phyloP scores from a whole-genome alignment of 2,888 invertebrate genomes.

The Coenonympha arcania region DNA sequence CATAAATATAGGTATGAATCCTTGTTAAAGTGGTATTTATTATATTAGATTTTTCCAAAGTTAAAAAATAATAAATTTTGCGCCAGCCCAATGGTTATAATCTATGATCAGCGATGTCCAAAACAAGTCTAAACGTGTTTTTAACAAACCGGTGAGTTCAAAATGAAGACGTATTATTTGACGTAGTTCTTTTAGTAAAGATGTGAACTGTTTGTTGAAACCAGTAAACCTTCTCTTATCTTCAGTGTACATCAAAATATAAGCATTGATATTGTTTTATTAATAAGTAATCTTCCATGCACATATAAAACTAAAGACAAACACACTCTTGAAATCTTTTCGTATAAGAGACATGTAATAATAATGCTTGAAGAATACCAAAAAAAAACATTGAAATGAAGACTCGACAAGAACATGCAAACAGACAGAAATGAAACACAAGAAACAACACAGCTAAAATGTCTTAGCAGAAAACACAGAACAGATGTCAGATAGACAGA shows the following conservation, averaged over 20 bases:
- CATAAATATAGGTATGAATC: no score
- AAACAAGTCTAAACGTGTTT: no score
- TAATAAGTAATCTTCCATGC: slow-evolving; percentile 66
- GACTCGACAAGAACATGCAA: slow-evolving; percentile 39
- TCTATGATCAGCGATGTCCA: neutral
- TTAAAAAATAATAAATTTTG: no score
- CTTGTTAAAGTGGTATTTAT: no score
- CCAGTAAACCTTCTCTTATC: slow-evolving; percentile 39
- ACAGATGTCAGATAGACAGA: slow-evolving; percentile 33
- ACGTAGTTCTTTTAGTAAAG: neutral
- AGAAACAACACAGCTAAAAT: slow-evolving; percentile 32
- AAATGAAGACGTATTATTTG: no score
- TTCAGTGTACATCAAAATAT: slow-evolving; percentile 44
- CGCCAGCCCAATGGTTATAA: no score
- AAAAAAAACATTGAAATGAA: slow-evolving; percentile 35
- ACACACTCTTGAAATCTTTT: slow-evolving; percentile 63
- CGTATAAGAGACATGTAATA: slow-evolving; percentile 32
- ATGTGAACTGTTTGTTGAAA: neutral
- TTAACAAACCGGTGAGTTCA: no score
- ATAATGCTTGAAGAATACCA: slow-evolving; percentile 30
- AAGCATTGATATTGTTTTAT: slow-evolving; percentile 43
- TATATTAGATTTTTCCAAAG: no score
- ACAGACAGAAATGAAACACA: slow-evolving; percentile 40
- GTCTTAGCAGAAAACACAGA: slow-evolving; percentile 27
- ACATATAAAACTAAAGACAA: slow-evolving; percentile 73